Evolutionary conservation across 2,113 vertebrate species (phyloP), one percentile per base, ranked within the genome.

Genomic region (Lutjanus erythropterus): DNA sequence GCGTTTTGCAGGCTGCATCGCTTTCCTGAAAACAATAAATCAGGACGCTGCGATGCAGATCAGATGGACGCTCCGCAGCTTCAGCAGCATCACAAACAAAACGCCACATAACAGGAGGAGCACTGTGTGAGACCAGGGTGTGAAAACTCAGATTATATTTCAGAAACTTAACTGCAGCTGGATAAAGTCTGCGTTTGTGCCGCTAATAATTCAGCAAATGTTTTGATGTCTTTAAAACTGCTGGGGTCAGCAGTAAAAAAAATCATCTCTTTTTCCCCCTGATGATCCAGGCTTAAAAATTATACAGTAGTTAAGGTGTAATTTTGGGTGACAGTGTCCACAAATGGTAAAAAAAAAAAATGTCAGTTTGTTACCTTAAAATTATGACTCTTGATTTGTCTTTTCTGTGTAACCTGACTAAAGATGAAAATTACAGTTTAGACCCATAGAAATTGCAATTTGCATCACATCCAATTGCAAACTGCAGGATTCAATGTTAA

Each of bases 11-110:
- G 37, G 46, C 41, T 67, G 60, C 71, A 70, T 84, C 74, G 66
- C 71, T 86, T 91, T 87, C 71, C 61, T 27, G 6, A 71, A 64
- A 75, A 72, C 73, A 75, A 67, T 90, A 90, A 91, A 91, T 87
- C 74, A 91, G 66, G 53, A 25, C 2, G 23, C 12, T 25, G 47
- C 29, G 68, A 73, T 68, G 46, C 15, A 0, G 61, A 73, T 82
- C 59, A 58, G 73, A 49, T n/a, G n/a, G 56, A 72, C 37, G 25
- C 8, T 62, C 18, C 60, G 66, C n/a, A 76, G 60, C 41, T 29
- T 25, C 67, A 55, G 64, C 58, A 33, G 68, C 46, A 42, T 68
- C 41, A 61, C 21, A 71, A 35, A 56, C 50, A 65, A 71, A 35
- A 64, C 60, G 59, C 16, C 4, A 14, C 7, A 19, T 33, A 53